phyloP scores from a whole-genome alignment of 2,797 vertebrate genomes.

The Sciurus carolinensis region DNA sequence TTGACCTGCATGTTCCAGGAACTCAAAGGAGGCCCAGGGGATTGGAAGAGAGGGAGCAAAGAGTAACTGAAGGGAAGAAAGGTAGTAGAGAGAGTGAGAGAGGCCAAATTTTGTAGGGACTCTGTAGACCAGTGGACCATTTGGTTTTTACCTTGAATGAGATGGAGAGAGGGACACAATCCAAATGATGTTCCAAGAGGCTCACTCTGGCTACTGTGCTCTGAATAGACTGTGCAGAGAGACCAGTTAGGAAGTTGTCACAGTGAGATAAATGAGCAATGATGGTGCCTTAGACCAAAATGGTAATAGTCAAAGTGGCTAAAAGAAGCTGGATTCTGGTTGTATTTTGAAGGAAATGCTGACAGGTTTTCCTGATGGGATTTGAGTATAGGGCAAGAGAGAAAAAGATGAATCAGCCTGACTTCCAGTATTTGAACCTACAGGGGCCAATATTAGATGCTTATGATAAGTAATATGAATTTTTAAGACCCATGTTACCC shows the following conservation, averaged over 20 bases:
- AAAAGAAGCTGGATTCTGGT: background rate
- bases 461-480: background rate
- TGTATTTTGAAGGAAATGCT: background rate
- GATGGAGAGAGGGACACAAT: background rate
- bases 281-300: background rate
- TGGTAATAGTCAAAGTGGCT: rapidly evolving
- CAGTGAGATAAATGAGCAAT: no score
- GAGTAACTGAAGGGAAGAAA: background rate
- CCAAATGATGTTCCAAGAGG: rapidly evolving
- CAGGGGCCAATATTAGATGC: background rate
- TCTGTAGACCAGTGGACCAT: background rate
- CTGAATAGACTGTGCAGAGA: background rate
- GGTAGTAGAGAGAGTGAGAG: background rate
- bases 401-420: background rate
- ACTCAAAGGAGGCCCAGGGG: background rate
- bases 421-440: background rate
- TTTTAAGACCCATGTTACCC: background rate
- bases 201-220: rapidly evolving
- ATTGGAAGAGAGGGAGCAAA: background rate
- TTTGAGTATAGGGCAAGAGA: background rate
- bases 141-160: background rate
- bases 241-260: background rate
- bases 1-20: background rate
- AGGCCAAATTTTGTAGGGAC: background rate
- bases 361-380: background rate